These are phyloP conservation scores for Saturnia pavonia DNA, from an alignment of 2,888 invertebrate species.

Conservation along the genomic window DNA sequence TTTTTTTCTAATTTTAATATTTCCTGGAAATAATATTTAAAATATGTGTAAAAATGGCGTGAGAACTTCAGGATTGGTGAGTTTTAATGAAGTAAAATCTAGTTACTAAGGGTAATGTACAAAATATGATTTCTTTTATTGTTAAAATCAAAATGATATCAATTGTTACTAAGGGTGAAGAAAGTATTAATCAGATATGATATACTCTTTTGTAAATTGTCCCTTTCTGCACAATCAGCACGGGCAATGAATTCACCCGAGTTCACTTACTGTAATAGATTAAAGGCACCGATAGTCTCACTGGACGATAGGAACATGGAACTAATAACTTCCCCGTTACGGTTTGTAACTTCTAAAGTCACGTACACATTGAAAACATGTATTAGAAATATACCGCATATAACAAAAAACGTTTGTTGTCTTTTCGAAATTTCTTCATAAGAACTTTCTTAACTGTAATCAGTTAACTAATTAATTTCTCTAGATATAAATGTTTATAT, in stretches of 20 bases:
- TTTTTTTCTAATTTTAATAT: no score
- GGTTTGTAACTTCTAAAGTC: slow-evolving; percentile 17
- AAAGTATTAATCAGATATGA: neutral
- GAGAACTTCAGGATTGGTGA: no score
- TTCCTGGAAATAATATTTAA: no score
- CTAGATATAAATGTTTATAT: neutral
- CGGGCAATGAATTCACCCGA: slow-evolving; percentile 40
- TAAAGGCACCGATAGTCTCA: slow-evolving; percentile 39
- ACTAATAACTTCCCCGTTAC: slow-evolving; percentile 33
- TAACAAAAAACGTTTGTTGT: neutral
- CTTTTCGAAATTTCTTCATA: neutral
- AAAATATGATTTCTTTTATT: neutral
- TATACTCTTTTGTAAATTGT: slow-evolving; percentile 23
- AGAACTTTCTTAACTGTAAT: neutral
- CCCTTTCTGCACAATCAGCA: slow-evolving; percentile 37
- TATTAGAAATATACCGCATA: neutral
- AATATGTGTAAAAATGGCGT: no score
- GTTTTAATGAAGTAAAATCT: no score
- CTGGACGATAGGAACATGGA: slow-evolving; percentile 36
- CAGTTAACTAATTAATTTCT: no score
- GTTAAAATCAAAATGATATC: neutral
- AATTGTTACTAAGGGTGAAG: neutral
- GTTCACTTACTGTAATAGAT: slow-evolving; percentile 44
- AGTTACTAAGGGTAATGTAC: no score
- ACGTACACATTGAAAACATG: slow-evolving; percentile 14